These are phyloP conservation scores for Etheostoma spectabile DNA, from an alignment of 2,113 vertebrate genomes.

Conservation along the genomic window DNA sequence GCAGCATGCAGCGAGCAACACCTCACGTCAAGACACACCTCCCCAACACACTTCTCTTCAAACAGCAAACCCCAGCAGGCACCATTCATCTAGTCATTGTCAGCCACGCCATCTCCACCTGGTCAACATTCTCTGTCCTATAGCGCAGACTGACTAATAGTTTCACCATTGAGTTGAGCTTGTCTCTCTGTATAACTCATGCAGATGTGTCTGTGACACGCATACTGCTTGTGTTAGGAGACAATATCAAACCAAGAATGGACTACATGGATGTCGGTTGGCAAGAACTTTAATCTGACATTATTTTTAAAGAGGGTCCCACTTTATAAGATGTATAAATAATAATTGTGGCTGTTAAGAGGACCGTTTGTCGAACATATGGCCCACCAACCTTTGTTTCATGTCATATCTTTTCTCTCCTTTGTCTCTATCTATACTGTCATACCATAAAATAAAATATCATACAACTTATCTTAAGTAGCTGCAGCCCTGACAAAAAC, in stretches of 20 bases:
- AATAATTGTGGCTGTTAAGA: neutral
- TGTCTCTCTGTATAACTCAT: neutral
- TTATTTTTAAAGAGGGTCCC: neutral
- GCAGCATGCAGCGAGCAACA: slow-evolving; percentile 8
- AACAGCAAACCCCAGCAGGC: slow-evolving; percentile 2
- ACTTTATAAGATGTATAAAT: neutral
- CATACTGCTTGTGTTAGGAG: neutral
- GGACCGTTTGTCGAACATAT: neutral
- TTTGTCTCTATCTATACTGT: neutral
- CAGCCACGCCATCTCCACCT: neutral
- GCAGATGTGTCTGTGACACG: neutral
- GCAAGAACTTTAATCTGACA: too few species aligned
- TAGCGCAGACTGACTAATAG: neutral
- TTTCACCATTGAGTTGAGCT: neutral
- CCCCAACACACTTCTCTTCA: slow-evolving; percentile 9
- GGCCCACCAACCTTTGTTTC: too few species aligned
- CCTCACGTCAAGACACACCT: slow-evolving; percentile 57
- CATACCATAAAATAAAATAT: neutral
- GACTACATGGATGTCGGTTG: neutral
- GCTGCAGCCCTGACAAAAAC: neutral
- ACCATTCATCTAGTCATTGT: slow-evolving; percentile 14
- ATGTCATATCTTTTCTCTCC: too few species aligned
- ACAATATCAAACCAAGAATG: neutral
- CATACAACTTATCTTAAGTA: neutral
- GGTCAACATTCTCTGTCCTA: neutral